Percentiles rank a stretch among this genome's conserved stretches.
Conservation (phyloP, 2,113 vertebrate species). For the Pseudorhombus dupliciocellatus region DNA sequence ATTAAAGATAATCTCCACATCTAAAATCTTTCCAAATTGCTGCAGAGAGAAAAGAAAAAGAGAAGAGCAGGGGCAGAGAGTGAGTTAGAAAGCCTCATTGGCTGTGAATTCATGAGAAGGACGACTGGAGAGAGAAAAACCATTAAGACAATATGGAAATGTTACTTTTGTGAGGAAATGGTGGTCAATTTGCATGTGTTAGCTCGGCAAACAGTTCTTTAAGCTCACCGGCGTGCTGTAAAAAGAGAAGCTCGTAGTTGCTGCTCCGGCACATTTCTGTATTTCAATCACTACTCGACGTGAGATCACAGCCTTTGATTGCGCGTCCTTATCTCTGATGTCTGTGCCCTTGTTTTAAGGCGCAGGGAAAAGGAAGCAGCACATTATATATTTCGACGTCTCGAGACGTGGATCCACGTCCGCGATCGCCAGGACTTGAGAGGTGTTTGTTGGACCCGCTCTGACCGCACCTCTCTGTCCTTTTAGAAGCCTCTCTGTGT, state of each 20-base stretch:
- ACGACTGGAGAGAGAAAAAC: constrained; percentile 47
- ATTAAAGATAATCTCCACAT: constrained; percentile 99
- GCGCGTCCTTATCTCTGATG: constrained; percentile 14
- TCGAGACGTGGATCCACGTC: constrained; percentile 12
- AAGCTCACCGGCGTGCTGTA: constrained; percentile 33
- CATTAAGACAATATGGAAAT: constrained; percentile 71
- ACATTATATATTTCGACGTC: not conserved
- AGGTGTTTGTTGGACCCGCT: constrained; percentile 6
- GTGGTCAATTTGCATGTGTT: constrained; percentile 70
- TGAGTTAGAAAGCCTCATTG: constrained; percentile 60
- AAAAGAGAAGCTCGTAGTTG: constrained; percentile 7
- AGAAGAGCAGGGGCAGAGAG: constrained; percentile 43
- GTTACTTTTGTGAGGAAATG: constrained; percentile 64
- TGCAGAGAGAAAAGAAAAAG: constrained; percentile 78
- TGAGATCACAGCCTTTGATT: constrained; percentile 43
- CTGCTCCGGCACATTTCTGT: constrained; percentile 11
- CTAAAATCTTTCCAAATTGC: constrained; percentile 99
- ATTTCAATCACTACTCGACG: constrained; percentile 7
- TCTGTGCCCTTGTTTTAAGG: constrained; percentile 16
- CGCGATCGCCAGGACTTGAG: not conserved
- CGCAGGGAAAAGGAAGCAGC: not conserved
- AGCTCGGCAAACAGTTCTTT: constrained; percentile 56
- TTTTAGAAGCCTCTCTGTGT: not conserved
- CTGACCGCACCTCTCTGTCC: not conserved
- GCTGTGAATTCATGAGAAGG: constrained; percentile 52